Evolutionary conservation across 2,888 invertebrate species (phyloP).

Genomic region (Perizoma affinitatum): DNA sequence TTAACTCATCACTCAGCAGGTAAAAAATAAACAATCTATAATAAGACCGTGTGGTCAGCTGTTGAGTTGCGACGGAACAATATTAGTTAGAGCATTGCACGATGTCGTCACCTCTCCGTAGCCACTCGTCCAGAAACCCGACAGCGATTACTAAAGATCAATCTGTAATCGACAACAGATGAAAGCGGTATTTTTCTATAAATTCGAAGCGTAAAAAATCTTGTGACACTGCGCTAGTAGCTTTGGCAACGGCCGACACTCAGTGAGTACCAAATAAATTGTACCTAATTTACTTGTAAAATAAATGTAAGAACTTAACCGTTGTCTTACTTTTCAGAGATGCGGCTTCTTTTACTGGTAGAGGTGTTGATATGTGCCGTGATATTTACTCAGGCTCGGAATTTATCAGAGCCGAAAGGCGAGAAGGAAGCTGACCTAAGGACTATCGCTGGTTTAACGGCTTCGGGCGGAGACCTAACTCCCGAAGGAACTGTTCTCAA

Average conservation of each 20-base stretch:
- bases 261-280: conserved; percentile 32
- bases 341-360: conserved; percentile 65
- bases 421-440: conserved; percentile 45
- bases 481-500: conserved; percentile 39
- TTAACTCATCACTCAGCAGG: conserved; percentile 21
- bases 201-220: conserved; percentile 70
- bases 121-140: conserved; percentile 80
- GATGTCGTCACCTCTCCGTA: conserved; percentile 72
- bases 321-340: conserved; percentile 47
- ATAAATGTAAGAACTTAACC: conserved; percentile 1
- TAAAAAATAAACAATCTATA: conserved; percentile 25
- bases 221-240: conserved; percentile 68
- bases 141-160: conserved; percentile 78
- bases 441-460: conserved; percentile 39
- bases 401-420: conserved; percentile 57
- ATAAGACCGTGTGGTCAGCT: conserved; percentile 21
- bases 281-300: not conserved
- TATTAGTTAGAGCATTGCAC: conserved; percentile 68
- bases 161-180: conserved; percentile 74
- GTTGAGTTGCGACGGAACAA: conserved; percentile 64
- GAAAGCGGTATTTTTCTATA: conserved; percentile 79
- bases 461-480: conserved; percentile 45
- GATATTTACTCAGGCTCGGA: conserved; percentile 59
- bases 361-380: conserved; percentile 61
- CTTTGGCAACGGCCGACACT: conserved; percentile 52